Conservation (phyloP, 1,140 invertebrate species). For the Steinernema khuongi region DNA sequence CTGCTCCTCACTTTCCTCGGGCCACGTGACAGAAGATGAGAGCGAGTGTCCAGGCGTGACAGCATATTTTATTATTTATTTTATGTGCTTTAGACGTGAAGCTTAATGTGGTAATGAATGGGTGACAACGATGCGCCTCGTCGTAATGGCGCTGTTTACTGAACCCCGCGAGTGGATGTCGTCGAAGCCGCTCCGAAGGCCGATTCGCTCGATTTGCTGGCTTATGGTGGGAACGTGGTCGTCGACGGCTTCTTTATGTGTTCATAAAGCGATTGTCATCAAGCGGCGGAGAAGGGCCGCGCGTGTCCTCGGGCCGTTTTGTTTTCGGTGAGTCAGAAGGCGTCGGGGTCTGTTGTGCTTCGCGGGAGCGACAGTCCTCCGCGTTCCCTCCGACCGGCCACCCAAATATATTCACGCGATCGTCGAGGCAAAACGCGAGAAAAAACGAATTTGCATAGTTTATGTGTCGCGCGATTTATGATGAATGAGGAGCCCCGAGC, state of each 20-base stretch:
- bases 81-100: background rate
- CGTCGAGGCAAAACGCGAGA: background rate
- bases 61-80: slow-evolving; percentile 17
- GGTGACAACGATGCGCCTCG: slow-evolving; percentile 7
- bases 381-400: background rate
- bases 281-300: background rate
- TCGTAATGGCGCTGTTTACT: slow-evolving; percentile 12
- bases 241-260: slow-evolving; percentile 10
- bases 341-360: background rate
- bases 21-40: background rate
- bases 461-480: slow-evolving; percentile 11
- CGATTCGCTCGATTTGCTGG: background rate
- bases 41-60: background rate
- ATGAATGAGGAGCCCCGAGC: background rate
- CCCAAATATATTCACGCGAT: slow-evolving; percentile 6
- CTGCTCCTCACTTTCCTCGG: too few relatives aligned
- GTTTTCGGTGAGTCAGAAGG: background rate
- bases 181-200: background rate
- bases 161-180: background rate
- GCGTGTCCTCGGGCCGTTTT: background rate
- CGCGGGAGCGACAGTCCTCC: background rate
- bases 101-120: slow-evolving; percentile 17
- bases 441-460: slow-evolving; percentile 13
- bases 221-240: background rate
- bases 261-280: background rate